Conservation (phyloP, 1,140 invertebrate species). For the Bombus superbus region DNA sequence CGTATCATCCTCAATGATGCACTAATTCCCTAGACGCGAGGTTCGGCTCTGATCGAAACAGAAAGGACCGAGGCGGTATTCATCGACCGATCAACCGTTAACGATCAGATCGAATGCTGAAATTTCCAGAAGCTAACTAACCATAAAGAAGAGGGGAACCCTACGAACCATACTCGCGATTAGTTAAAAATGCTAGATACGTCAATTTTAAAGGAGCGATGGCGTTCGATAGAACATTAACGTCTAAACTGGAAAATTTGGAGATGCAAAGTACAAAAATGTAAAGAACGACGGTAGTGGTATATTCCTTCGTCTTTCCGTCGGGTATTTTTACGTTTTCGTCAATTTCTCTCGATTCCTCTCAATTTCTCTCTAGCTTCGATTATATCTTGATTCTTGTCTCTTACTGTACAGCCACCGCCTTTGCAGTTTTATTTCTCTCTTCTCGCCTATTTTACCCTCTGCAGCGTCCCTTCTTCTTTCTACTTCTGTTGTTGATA, state of each 20-base stretch:
- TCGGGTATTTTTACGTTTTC: no score
- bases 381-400: no score
- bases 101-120: not conserved
- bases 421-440: no score
- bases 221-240: no score
- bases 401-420: no score
- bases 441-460: no score
- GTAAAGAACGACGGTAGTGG: not conserved
- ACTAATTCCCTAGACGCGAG: not conserved
- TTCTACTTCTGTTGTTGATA: no score
- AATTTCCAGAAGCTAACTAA: not conserved
- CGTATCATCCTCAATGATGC: not conserved
- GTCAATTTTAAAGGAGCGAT: not conserved
- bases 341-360: no score
- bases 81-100: constrained; percentile 1
- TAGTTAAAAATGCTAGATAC: not conserved
- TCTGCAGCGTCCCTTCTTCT: no score
- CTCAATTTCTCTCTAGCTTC: no score
- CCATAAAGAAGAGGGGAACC: not conserved
- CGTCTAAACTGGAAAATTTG: not conserved
- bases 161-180: not conserved
- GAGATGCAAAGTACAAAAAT: not conserved
- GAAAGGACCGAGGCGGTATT: not conserved
- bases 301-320: no score
- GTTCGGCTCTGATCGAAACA: not conserved